phyloP scores from a whole-genome alignment of 2,797 vertebrate genomes.

The Myoxocephalus aenaeus region DNA sequence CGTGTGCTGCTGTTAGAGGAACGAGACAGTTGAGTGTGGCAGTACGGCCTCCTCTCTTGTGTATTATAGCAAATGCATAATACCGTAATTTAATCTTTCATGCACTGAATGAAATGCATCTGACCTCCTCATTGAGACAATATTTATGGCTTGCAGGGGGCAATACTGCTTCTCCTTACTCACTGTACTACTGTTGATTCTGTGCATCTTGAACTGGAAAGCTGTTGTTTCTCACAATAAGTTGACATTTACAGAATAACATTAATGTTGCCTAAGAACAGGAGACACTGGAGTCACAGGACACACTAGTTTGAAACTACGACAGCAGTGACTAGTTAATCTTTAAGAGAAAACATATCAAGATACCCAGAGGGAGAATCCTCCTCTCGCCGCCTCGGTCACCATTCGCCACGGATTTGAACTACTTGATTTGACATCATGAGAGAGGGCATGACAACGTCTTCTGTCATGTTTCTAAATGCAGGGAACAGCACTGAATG shows the following conservation, averaged over 20 bases:
- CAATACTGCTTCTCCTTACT: constrained; percentile 11
- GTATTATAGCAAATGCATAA: constrained; percentile 61
- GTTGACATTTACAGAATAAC: constrained; percentile 37
- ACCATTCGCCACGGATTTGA: constrained; percentile 8
- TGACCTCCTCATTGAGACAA: constrained; percentile 22
- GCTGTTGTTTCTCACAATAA: constrained; percentile 59
- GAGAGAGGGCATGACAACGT: not conserved
- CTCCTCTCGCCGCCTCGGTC: constrained; percentile 6
- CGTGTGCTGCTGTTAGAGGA: constrained; percentile 20
- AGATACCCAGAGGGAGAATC: constrained; percentile 22
- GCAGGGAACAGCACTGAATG: constrained; percentile 11
- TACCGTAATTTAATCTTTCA: constrained; percentile 8
- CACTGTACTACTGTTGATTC: constrained; percentile 5
- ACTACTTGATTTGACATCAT: too few species aligned
- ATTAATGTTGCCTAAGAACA: constrained; percentile 17
- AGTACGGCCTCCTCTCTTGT: constrained; percentile 20
- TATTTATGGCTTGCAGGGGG: constrained; percentile 37
- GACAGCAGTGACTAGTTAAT: constrained; percentile 39
- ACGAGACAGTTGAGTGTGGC: constrained; percentile 22
- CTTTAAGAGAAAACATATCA: constrained; percentile 20
- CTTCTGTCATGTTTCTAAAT: constrained; percentile 24
- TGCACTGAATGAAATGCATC: constrained; percentile 8
- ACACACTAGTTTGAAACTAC: constrained; percentile 40
- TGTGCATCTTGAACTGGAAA: constrained; percentile 30
- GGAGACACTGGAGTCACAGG: constrained; percentile 39